Percentiles rank a stretch among this genome's conserved stretches.
Evolutionary conservation across 1,140 invertebrate genomes (phyloP).

Genomic region (Araneus ventricosus): DNA sequence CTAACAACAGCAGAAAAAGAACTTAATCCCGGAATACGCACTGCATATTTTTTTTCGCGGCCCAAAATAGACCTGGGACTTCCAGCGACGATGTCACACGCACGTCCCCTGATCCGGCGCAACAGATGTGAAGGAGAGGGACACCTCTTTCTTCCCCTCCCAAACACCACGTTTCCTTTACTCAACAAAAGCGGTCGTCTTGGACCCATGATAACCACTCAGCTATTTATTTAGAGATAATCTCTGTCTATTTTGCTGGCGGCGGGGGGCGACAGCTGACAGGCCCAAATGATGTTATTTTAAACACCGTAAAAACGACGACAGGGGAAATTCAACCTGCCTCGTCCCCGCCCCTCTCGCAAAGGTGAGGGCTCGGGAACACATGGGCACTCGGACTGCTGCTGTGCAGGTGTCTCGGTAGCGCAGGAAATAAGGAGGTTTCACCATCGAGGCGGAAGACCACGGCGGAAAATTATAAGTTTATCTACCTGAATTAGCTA

Average conservation of each 20-base stretch:
- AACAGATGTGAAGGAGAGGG: background rate
- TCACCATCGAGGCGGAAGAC: too few species aligned
- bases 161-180: background rate
- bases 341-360: background rate
- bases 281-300: constrained; percentile 69
- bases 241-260: constrained; percentile 25
- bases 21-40: background rate
- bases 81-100: background rate
- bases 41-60: too few species aligned
- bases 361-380: background rate
- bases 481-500: too few species aligned
- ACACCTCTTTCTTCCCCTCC: background rate
- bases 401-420: background rate
- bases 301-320: constrained; percentile 56
- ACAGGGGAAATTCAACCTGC: constrained; percentile 35
- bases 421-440: background rate
- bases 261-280: constrained; percentile 56
- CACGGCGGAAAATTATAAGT: too few species aligned
- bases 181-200: constrained; percentile 30
- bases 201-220: constrained; percentile 57
- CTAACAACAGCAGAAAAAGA: background rate
- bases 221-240: constrained; percentile 72
- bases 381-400: background rate
- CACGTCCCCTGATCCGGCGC: background rate
- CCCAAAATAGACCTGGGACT: background rate